Conservation (phyloP, 2,113 vertebrate species). For the Suncus etruscus region DNA sequence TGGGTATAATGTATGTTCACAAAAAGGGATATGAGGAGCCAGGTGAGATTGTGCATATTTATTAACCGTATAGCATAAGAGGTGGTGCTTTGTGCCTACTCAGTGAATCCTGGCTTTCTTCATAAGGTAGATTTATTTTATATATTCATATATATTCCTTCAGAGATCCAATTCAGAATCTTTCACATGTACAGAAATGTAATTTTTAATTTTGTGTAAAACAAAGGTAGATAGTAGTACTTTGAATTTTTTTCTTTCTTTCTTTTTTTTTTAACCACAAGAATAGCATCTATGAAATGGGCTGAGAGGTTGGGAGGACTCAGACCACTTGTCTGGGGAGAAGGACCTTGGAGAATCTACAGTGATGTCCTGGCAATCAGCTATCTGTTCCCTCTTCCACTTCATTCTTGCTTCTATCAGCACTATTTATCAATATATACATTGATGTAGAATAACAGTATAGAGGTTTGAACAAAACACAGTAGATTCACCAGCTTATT, state of each 20-base stretch:
- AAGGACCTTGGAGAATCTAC: neutral
- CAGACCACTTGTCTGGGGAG: neutral
- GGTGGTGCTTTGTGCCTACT: neutral
- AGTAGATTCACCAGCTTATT: neutral
- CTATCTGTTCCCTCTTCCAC: neutral
- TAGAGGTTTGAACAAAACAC: neutral
- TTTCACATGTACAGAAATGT: neutral
- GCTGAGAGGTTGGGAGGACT: neutral
- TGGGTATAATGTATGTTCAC: no score
- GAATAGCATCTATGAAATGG: neutral
- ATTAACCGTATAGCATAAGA: neutral
- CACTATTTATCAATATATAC: neutral
- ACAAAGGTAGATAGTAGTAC: neutral
- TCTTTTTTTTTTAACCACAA: neutral
- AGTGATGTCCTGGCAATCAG: neutral
- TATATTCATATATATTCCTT: no score
- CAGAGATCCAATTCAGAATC: no score
- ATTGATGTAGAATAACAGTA: neutral
- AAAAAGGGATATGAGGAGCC: neutral
- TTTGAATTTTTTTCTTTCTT: neutral
- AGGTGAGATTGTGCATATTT: neutral
- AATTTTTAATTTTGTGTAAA: conserved; percentile 6
- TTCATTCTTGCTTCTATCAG: neutral
- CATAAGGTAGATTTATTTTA: neutral
- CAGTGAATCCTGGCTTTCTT: neutral